These are phyloP conservation scores for Synanthedon myopaeformis DNA, from an alignment of 2,888 invertebrate species.

Conservation along the genomic window DNA sequence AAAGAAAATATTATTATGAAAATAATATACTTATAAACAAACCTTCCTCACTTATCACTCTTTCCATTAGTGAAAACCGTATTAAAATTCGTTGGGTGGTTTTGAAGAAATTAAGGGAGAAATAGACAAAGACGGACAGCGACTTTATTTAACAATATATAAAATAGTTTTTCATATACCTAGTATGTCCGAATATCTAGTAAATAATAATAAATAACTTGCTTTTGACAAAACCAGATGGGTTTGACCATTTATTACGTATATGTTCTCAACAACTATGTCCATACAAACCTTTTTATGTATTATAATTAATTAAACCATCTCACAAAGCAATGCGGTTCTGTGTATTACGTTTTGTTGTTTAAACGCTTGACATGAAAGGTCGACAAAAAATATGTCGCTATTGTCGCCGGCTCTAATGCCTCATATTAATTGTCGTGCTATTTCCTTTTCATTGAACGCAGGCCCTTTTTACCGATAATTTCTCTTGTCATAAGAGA, in stretches of 20 bases:
- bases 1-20: too few relatives aligned
- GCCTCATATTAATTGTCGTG: constrained; percentile 50
- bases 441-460: constrained; percentile 59
- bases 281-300: not conserved
- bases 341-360: constrained; percentile 18
- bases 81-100: too few relatives aligned
- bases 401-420: constrained; percentile 48
- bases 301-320: not conserved
- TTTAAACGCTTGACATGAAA: constrained; percentile 35
- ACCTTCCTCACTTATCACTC: too few relatives aligned
- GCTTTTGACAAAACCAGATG: too few relatives aligned
- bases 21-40: too few relatives aligned
- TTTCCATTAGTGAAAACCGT: too few relatives aligned
- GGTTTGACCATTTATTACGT: not conserved
- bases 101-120: too few relatives aligned
- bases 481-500: constrained; percentile 47
- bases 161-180: too few relatives aligned
- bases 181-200: too few relatives aligned
- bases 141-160: too few relatives aligned
- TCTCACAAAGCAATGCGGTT: not conserved
- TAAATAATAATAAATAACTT: too few relatives aligned
- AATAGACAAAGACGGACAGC: too few relatives aligned
- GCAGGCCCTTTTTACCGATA: constrained; percentile 38
- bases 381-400: constrained; percentile 47
- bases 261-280: not conserved